Percentiles rank a stretch among this genome's conserved stretches.
Conservation (phyloP, 2,797 vertebrate genomes). For the Amniataba percoides region DNA sequence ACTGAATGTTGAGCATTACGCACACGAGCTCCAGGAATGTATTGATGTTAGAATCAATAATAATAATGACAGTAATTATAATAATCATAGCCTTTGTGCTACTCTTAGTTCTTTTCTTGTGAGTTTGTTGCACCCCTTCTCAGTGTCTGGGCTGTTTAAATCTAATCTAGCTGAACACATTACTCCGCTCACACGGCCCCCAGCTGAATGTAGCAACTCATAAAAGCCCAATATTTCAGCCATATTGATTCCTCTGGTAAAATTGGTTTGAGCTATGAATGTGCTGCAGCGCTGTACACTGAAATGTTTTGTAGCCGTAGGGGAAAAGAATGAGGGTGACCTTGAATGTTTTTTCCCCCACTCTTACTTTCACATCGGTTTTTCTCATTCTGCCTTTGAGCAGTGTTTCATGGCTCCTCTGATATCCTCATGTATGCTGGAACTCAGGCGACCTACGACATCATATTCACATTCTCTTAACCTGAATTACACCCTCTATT, state of each 20-base stretch:
- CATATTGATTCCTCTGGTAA: constrained; percentile 87
- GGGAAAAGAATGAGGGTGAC: constrained; percentile 75
- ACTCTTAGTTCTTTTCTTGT: constrained; percentile 62
- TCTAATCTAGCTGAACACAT: constrained; percentile 83
- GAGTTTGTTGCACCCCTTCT: constrained; percentile 66
- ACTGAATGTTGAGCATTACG: constrained; percentile 18
- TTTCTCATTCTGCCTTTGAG: constrained; percentile 67
- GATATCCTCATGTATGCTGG: constrained; percentile 38
- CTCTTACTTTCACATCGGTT: constrained; percentile 65
- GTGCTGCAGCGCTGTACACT: constrained; percentile 73
- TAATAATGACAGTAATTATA: constrained; percentile 31
- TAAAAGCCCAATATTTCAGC: constrained; percentile 87
- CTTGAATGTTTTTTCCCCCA: constrained; percentile 76
- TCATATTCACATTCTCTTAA: constrained; percentile 53
- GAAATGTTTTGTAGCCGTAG: constrained; percentile 78
- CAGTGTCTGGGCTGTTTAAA: constrained; percentile 79
- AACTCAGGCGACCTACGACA: constrained; percentile 54
- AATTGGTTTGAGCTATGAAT: constrained; percentile 86
- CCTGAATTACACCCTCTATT: constrained; percentile 53
- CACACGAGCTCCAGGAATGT: constrained; percentile 32
- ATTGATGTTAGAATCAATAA: constrained; percentile 51
- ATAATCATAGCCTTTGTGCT: constrained; percentile 48
- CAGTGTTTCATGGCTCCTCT: constrained; percentile 48
- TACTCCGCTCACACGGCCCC: constrained; percentile 78
- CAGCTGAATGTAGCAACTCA: constrained; percentile 85